Evolutionary conservation across 1,140 invertebrate genomes (phyloP).

Genomic region (Asbolus verrucosus): DNA sequence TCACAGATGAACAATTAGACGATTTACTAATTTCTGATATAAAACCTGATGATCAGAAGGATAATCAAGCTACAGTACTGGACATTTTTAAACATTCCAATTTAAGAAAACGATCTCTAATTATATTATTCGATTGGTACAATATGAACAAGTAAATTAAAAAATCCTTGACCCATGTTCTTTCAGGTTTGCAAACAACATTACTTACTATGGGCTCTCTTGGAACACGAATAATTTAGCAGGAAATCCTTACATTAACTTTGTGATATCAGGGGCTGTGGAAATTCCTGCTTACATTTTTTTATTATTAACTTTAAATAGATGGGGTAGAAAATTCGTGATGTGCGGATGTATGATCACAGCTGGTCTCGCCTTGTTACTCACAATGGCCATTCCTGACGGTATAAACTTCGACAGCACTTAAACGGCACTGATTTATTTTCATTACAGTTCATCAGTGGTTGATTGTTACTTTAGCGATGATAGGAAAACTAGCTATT

Average conservation of each 20-base stretch:
- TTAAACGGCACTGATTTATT: conserved; percentile 36
- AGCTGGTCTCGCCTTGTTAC: conserved; percentile 73
- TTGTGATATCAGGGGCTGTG: conserved; percentile 79
- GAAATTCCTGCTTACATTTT: conserved; percentile 83
- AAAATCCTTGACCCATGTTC: conserved; percentile 1
- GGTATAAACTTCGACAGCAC: conserved; percentile 63
- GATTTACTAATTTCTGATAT: conserved; percentile 67
- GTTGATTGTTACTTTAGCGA: conserved; percentile 76
- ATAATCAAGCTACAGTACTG: conserved; percentile 70
- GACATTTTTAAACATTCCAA: conserved; percentile 80
- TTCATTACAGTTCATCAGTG: conserved; percentile 69
- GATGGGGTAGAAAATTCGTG: conserved; percentile 78
- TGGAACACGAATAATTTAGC: conserved; percentile 82
- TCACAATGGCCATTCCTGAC: conserved; percentile 71
- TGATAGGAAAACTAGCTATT: conserved; percentile 86
- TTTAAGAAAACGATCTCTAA: conserved; percentile 76
- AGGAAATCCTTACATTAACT: conserved; percentile 81
- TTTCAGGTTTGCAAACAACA: conserved; percentile 80
- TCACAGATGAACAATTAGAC: conserved; percentile 70
- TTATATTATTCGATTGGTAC: conserved; percentile 85
- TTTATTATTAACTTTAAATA: conserved; percentile 77
- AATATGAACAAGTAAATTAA: conserved; percentile 41
- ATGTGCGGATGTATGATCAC: conserved; percentile 78
- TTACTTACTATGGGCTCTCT: conserved; percentile 85
- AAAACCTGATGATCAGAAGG: conserved; percentile 62